Percentiles rank a stretch among this genome's conserved stretches.
These are phyloP conservation scores for Sphecodes monilicornis DNA, from an alignment of 2,888 invertebrate species.

Conservation along the genomic window DNA sequence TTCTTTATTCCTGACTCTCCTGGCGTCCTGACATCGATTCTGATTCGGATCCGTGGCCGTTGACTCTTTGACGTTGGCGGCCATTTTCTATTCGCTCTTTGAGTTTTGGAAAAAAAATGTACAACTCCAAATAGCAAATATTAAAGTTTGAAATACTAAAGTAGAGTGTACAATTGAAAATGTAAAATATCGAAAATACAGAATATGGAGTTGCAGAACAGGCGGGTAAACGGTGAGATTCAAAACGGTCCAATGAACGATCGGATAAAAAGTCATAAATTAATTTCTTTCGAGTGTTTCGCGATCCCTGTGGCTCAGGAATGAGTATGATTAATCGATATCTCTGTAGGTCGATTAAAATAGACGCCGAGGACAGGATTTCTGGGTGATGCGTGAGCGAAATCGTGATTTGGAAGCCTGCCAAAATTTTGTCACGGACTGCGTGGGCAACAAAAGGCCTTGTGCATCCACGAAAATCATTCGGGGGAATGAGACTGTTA, in stretches of 20 bases:
- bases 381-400: slow-evolving; percentile 68
- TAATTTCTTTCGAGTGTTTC: neutral
- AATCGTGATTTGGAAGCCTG: slow-evolving; percentile 71
- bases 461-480: slow-evolving; percentile 47
- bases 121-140: neutral
- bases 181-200: neutral
- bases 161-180: neutral
- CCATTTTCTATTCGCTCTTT: neutral
- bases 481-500: slow-evolving; percentile 12
- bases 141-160: neutral
- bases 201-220: neutral
- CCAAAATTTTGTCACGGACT: slow-evolving; percentile 65
- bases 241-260: neutral
- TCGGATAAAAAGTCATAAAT: neutral
- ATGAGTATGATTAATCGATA: slow-evolving; percentile 75
- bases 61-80: neutral
- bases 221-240: neutral
- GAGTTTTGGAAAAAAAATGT: neutral
- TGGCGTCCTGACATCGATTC: slow-evolving; percentile 1
- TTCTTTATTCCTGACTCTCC: neutral
- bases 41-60: neutral
- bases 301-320: slow-evolving; percentile 8
- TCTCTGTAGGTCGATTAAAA: slow-evolving; percentile 74
- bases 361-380: slow-evolving; percentile 74
- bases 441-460: slow-evolving; percentile 54